Conservation (phyloP, 2,113 vertebrate species). For the Gobius niger region DNA sequence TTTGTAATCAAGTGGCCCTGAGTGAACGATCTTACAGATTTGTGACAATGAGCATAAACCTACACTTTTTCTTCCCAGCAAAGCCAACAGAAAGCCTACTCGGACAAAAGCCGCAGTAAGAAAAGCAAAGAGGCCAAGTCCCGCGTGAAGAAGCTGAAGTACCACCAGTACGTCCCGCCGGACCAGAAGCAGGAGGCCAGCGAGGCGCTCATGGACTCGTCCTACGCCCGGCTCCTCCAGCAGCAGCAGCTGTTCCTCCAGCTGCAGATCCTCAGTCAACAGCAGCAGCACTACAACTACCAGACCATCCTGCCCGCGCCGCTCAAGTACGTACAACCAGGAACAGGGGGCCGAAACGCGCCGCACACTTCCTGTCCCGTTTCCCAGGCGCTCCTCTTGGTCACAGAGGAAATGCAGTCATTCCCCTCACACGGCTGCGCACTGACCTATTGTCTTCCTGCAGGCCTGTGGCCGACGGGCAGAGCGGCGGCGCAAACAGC, state of each 20-base stretch:
- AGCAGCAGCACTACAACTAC: conserved; percentile 86
- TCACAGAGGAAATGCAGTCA: neutral
- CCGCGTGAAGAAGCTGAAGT: conserved; percentile 94
- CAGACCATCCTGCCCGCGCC: conserved; percentile 69
- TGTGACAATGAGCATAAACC: neutral
- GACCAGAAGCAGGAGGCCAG: conserved; percentile 93
- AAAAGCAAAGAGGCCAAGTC: conserved; percentile 92
- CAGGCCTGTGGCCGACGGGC: conserved; percentile 87
- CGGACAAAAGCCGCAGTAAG: conserved; percentile 93
- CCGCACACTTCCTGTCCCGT: conserved; percentile 3
- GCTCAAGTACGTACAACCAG: conserved; percentile 57
- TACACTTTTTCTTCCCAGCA: conserved; percentile 74
- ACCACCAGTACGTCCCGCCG: conserved; percentile 97
- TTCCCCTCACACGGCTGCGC: conserved; percentile 3
- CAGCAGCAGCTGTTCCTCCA: conserved; percentile 98
- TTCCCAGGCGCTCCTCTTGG: conserved; percentile 1
- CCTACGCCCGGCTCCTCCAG: conserved; percentile 94
- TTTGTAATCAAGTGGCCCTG: no score
- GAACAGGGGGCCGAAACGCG: no score
- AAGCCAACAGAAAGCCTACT: conserved; percentile 88
- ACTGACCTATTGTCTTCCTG: conserved; percentile 28
- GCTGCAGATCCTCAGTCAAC: conserved; percentile 98
- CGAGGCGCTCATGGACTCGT: conserved; percentile 93
- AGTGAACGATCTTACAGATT: neutral
- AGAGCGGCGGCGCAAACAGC: conserved; percentile 69